Percentiles rank a stretch among this genome's conserved stretches.
Conservation (phyloP, 1,140 invertebrate genomes). For the Pogonus chalceus region DNA sequence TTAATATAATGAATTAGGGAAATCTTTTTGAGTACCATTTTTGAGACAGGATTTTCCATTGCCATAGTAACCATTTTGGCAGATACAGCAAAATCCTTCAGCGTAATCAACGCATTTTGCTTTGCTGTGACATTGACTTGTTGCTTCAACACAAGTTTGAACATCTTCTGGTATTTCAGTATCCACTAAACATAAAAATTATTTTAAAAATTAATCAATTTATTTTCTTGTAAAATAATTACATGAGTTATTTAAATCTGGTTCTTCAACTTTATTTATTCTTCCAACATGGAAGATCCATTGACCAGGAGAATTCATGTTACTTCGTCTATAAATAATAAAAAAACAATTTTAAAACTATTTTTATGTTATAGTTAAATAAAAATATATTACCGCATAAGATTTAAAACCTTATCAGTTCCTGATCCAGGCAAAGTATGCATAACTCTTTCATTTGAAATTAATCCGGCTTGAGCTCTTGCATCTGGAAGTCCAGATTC, state of each 20-base stretch:
- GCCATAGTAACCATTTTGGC: conserved; percentile 70
- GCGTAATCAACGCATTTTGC: conserved; percentile 74
- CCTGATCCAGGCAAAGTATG: conserved; percentile 72
- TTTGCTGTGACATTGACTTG: conserved; percentile 66
- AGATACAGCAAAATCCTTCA: conserved; percentile 81
- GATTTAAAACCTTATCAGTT: conserved; percentile 67
- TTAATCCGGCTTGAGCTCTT: conserved; percentile 84
- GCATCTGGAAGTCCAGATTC: conserved; percentile 66
- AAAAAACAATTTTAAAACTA: conserved; percentile 14
- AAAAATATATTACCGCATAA: conserved; percentile 58
- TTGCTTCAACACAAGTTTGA: conserved; percentile 42
- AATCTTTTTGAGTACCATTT: conserved; percentile 46
- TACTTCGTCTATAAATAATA: conserved; percentile 61
- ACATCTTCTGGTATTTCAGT: background rate
- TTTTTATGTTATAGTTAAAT: no score
- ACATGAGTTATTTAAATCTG: conserved; percentile 48
- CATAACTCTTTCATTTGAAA: conserved; percentile 64
- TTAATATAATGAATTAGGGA: conserved; percentile 2
- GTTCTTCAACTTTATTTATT: conserved; percentile 51
- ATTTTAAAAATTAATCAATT: background rate
- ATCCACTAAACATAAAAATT: background rate
- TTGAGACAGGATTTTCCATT: conserved; percentile 84
- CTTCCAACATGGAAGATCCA: conserved; percentile 74
- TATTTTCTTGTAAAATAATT: conserved; percentile 8
- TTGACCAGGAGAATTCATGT: conserved; percentile 68